Evolutionary conservation across 1,140 invertebrate species (phyloP).

Genomic region (Belonocnema kinseyi): DNA sequence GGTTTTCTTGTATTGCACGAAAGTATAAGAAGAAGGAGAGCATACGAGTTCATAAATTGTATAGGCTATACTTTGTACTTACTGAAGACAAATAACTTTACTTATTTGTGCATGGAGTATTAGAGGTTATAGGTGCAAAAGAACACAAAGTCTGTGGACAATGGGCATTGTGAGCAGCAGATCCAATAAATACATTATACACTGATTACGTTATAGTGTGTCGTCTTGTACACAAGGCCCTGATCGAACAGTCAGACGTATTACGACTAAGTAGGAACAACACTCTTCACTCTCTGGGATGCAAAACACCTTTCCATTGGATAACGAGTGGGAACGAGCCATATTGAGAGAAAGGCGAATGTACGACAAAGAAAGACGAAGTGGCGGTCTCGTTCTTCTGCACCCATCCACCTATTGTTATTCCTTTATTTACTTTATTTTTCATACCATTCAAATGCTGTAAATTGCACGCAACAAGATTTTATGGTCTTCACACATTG

Average conservation of each 20-base stretch:
- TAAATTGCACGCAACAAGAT: background rate
- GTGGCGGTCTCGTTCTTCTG: conserved; percentile 52
- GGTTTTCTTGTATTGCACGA: too few species aligned
- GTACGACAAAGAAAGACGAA: conserved; percentile 22
- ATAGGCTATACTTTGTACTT: too few species aligned
- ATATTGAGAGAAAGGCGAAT: background rate
- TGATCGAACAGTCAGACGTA: conserved; percentile 48
- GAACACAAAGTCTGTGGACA: conserved; percentile 45
- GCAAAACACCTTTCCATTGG: conserved; percentile 2
- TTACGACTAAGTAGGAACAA: conserved; percentile 56
- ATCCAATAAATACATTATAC: conserved; percentile 58
- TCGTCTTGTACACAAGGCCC: conserved; percentile 11
- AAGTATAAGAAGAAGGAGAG: too few species aligned
- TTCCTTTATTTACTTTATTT: background rate
- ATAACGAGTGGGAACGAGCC: conserved; percentile 20
- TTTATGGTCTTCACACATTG: too few species aligned
- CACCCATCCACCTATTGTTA: conserved; percentile 30
- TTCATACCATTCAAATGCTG: background rate
- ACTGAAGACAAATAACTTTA: background rate
- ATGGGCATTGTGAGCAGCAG: conserved; percentile 60
- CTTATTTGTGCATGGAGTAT: background rate
- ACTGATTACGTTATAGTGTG: conserved; percentile 63
- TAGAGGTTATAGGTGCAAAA: conserved; percentile 2
- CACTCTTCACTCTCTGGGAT: conserved; percentile 36
- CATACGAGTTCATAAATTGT: too few species aligned